A percentile compares a stretch with the other conserved stretches of the same genome.
Conservation (phyloP, 1,140 invertebrate genomes). For the Steinernema khuongi region DNA sequence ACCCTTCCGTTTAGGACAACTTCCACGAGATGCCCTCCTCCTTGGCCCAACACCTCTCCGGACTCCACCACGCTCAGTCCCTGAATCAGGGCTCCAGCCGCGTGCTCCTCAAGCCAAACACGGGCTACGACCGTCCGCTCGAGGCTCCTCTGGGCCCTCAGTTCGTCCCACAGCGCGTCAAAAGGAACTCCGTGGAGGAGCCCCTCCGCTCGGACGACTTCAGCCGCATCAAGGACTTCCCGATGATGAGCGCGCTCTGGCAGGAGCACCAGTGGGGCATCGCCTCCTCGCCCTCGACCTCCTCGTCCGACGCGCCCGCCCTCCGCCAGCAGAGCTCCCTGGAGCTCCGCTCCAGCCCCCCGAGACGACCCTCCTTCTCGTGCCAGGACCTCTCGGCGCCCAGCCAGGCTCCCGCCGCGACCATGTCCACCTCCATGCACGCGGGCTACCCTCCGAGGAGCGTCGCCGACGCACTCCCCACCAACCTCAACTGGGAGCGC, state of each 20-base stretch:
- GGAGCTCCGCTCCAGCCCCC: not conserved
- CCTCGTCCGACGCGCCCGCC: not conserved
- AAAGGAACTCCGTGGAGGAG: not conserved
- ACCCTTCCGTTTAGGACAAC: not conserved
- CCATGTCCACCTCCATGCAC: not conserved
- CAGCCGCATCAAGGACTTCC: constrained; percentile 1
- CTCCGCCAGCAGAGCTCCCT: not conserved
- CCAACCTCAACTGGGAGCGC: not conserved
- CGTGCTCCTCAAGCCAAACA: not conserved
- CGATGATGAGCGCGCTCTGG: constrained; percentile 10
- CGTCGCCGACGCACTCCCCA: not conserved
- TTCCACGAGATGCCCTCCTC: not conserved
- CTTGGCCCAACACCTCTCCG: not conserved
- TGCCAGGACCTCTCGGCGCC: not conserved
- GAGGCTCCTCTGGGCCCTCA: not conserved
- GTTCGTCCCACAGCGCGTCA: not conserved
- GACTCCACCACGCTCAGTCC: not conserved
- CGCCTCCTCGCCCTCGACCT: not conserved
- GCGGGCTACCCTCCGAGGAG: not conserved
- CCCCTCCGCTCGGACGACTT: not conserved
- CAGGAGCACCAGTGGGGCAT: constrained; percentile 1
- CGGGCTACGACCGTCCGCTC: not conserved
- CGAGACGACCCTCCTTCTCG: not conserved
- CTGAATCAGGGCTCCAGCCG: not conserved
- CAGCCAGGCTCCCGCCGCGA: not conserved